These are phyloP conservation scores for Idaea straminata DNA, from an alignment of 2,888 invertebrate genomes.

Conservation along the genomic window DNA sequence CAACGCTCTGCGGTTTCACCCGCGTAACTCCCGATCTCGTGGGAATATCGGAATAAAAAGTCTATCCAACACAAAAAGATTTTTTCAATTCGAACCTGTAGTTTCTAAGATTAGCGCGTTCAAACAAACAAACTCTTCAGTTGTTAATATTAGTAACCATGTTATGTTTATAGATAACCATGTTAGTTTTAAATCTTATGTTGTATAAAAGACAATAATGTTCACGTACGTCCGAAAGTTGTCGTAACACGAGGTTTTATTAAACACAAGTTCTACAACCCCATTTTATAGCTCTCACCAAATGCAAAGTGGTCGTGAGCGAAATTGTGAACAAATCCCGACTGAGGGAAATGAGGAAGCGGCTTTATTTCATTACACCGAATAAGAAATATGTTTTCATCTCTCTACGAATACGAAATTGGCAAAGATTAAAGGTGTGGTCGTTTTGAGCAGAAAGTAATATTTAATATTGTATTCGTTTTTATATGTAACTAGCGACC, in stretches of 20 bases:
- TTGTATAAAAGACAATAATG: not conserved
- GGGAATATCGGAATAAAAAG: too few relatives aligned
- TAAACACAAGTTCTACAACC: conserved; percentile 50
- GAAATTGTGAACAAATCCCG: conserved; percentile 58
- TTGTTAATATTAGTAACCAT: too few relatives aligned
- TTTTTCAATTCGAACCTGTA: too few relatives aligned
- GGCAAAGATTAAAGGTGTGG: conserved; percentile 22
- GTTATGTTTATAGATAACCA: too few relatives aligned
- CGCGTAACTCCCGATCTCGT: too few relatives aligned
- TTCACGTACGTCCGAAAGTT: conserved; percentile 41
- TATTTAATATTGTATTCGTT: not conserved
- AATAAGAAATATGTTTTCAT: conserved; percentile 50
- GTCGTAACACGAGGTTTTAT: conserved; percentile 56
- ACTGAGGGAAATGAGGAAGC: conserved; percentile 48
- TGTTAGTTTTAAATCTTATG: too few relatives aligned
- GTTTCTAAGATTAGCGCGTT: too few relatives aligned
- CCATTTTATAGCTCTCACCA: conserved; percentile 53
- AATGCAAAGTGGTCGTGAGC: conserved; percentile 54
- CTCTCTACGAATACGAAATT: conserved; percentile 24
- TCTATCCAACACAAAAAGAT: too few relatives aligned
- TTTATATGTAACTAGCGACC: too few relatives aligned
- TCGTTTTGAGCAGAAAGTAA: conserved; percentile 17
- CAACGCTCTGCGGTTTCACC: too few relatives aligned
- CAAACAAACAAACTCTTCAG: too few relatives aligned
- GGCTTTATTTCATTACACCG: conserved; percentile 51